These are phyloP conservation scores for Chironomus tepperi DNA, from an alignment of 1,140 invertebrate genomes.

Conservation along the genomic window DNA sequence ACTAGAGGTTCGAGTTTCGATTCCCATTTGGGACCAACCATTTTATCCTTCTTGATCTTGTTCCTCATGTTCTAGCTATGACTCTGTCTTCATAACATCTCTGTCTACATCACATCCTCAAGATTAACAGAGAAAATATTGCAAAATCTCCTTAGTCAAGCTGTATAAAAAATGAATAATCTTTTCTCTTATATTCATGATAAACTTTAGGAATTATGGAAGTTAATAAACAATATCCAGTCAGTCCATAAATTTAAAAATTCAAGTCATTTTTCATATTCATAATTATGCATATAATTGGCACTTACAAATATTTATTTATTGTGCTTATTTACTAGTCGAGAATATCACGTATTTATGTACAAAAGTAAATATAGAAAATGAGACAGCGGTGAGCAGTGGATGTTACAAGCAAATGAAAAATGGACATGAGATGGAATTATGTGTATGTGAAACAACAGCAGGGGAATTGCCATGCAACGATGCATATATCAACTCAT, in stretches of 20 bases:
- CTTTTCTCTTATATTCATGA: neutral
- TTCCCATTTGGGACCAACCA: too few relatives aligned
- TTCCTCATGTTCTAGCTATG: too few relatives aligned
- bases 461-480: neutral
- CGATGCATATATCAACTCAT: neutral
- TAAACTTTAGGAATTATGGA: neutral
- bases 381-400: neutral
- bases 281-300: neutral
- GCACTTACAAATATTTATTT: neutral
- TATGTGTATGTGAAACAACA: neutral
- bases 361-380: constrained; percentile 19
- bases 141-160: too few relatives aligned
- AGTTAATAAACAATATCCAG: neutral
- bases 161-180: neutral
- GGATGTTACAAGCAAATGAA: constrained; percentile 11
- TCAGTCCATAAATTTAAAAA: neutral
- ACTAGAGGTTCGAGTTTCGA: too few relatives aligned
- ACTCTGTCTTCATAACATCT: too few relatives aligned
- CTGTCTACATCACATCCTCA: too few relatives aligned
- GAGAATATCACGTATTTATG: constrained; percentile 11
- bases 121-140: too few relatives aligned
- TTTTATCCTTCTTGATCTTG: too few relatives aligned
- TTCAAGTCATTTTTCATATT: neutral
- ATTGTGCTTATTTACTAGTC: neutral
- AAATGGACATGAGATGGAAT: constrained; percentile 10